phyloP scores from a whole-genome alignment of 2,888 invertebrate species.

The Syrista parreyssii region DNA sequence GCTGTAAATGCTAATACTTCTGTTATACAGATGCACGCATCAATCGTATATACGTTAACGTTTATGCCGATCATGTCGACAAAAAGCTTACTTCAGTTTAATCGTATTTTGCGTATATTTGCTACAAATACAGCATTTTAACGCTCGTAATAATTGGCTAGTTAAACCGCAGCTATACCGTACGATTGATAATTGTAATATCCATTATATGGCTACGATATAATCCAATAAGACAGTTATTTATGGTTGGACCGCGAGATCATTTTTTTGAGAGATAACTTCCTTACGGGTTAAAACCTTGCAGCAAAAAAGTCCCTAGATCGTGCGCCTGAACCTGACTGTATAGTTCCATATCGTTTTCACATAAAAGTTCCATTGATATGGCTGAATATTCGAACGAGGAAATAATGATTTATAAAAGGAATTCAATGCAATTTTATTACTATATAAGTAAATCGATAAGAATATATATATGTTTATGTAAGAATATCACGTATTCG shows the following conservation, averaged over 20 bases:
- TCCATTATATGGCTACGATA: no score
- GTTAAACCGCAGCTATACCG: no score
- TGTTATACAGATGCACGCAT: background rate
- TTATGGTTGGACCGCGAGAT: background rate
- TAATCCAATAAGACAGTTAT: background rate
- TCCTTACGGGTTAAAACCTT: background rate
- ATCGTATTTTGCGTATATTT: no score
- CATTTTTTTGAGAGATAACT: background rate
- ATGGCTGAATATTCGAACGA: background rate
- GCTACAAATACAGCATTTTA: no score
- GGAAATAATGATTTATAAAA: background rate
- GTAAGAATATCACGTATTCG: background rate
- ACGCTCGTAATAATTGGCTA: no score
- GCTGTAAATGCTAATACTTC: conserved; percentile 2
- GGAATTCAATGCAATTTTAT: background rate
- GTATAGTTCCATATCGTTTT: background rate
- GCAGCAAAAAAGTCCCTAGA: background rate
- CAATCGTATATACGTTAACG: no score
- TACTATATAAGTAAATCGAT: background rate
- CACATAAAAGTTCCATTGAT: background rate
- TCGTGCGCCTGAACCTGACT: background rate
- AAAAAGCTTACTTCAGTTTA: no score
- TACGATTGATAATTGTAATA: no score
- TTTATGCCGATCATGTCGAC: no score
- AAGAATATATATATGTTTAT: background rate